phyloP scores from a whole-genome alignment of 1,140 invertebrate genomes.

The Eufriesea mexicana region DNA sequence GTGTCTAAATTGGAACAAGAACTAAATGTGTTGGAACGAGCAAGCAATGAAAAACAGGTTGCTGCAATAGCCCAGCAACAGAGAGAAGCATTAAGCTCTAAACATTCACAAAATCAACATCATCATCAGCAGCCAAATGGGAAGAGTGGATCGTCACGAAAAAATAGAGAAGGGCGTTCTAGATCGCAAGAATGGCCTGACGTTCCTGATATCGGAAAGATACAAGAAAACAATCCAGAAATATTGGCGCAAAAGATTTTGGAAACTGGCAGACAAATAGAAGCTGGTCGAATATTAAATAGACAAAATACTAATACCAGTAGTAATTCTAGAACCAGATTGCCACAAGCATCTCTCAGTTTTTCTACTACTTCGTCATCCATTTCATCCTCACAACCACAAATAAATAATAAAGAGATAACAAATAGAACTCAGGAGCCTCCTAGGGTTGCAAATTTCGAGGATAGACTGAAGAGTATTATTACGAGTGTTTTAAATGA shows the following conservation, averaged over 20 bases:
- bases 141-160: conserved; percentile 81
- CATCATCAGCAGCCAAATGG: conserved; percentile 68
- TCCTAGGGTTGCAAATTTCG: conserved; percentile 92
- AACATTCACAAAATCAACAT: conserved; percentile 70
- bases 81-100: conserved; percentile 64
- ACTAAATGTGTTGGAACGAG: conserved; percentile 88
- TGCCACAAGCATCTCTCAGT: conserved; percentile 79
- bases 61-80: conserved; percentile 78
- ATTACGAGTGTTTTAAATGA: conserved; percentile 95
- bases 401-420: conserved; percentile 76
- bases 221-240: conserved; percentile 95
- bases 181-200: conserved; percentile 95
- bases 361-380: conserved; percentile 63
- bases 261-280: conserved; percentile 93
- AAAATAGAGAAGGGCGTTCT: conserved; percentile 88
- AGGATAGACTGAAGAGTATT: conserved; percentile 95
- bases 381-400: conserved; percentile 73
- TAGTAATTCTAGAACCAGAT: conserved; percentile 69
- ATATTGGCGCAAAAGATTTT: conserved; percentile 93
- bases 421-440: conserved; percentile 86
- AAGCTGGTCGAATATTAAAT: conserved; percentile 87
- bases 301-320: conserved; percentile 61
- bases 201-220: conserved; percentile 93
- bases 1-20: conserved; percentile 90
- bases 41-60: conserved; percentile 85